A percentile compares a stretch with the other conserved stretches of the same genome.
Conservation (phyloP, 1,140 invertebrate species). For the Leptonema lineaticorne region DNA sequence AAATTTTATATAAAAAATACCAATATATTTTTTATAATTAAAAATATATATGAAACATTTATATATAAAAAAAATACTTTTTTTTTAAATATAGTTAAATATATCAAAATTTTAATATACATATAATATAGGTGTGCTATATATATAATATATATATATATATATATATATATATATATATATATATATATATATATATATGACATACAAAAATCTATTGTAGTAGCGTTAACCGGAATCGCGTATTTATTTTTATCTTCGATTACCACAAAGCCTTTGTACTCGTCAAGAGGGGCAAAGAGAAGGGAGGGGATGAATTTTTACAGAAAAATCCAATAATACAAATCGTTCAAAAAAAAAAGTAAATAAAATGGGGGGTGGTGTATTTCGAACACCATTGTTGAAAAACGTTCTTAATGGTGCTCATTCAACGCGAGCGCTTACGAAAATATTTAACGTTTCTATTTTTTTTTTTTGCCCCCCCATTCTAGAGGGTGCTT, state of each 20-base stretch:
- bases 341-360: background rate
- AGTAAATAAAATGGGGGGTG: too few relatives aligned
- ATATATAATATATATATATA: too few relatives aligned
- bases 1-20: too few relatives aligned
- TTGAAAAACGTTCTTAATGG: conserved; percentile 10
- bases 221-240: background rate
- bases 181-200: background rate
- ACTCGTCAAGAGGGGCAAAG: background rate
- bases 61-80: too few relatives aligned
- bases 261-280: conserved; percentile 4
- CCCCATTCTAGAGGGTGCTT: background rate
- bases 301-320: too few relatives aligned
- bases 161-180: background rate
- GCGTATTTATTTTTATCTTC: conserved; percentile 14
- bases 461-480: background rate
- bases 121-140: too few relatives aligned
- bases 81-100: too few relatives aligned
- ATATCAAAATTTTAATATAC: too few relatives aligned
- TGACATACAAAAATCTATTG: background rate
- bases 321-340: conserved; percentile 2
- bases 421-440: conserved; percentile 22
- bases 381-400: conserved; percentile 2
- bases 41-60: too few relatives aligned
- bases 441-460: conserved; percentile 35
- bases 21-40: too few relatives aligned